Percentiles rank a stretch among this genome's conserved stretches.
These are phyloP conservation scores for Caenorhabditis sulstoni DNA, from an alignment of 2,888 invertebrate genomes.

Conservation along the genomic window DNA sequence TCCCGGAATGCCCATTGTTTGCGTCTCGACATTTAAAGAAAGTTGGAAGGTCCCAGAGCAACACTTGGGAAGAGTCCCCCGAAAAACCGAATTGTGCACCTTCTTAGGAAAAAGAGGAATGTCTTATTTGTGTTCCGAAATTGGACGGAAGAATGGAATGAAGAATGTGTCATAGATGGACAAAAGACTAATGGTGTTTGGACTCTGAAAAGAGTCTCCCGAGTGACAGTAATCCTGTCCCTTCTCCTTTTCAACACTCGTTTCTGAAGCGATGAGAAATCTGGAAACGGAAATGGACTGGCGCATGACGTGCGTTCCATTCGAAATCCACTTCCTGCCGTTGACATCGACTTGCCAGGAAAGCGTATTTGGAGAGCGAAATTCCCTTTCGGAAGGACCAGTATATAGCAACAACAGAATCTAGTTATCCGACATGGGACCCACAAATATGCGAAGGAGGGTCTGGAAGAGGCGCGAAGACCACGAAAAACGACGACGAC, in stretches of 20 bases:
- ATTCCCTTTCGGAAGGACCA: slow-evolving; percentile 17
- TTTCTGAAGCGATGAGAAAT: slow-evolving; percentile 18
- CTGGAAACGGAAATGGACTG: not conserved
- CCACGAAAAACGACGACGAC: not conserved
- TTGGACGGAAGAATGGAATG: slow-evolving; percentile 1
- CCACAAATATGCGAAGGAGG: slow-evolving; percentile 24
- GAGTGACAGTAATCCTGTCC: no score
- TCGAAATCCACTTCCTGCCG: slow-evolving; percentile 36
- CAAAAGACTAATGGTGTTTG: slow-evolving; percentile 6
- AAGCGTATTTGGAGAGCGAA: slow-evolving; percentile 48
- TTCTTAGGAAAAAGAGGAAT: slow-evolving; percentile 26
- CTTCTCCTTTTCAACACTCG: no score
- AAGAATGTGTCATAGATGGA: slow-evolving; percentile 31
- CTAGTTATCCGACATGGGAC: slow-evolving; percentile 43
- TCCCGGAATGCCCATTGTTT: slow-evolving; percentile 19
- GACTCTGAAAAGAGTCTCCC: not conserved
- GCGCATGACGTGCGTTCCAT: slow-evolving; percentile 19
- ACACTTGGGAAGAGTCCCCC: not conserved
- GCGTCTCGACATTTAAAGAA: slow-evolving; percentile 14
- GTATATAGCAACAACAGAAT: slow-evolving; percentile 53
- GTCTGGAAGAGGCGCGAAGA: slow-evolving; percentile 19
- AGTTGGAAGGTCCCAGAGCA: slow-evolving; percentile 7
- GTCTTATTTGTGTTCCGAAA: slow-evolving; percentile 32
- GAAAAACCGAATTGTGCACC: slow-evolving; percentile 24
- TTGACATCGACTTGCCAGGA: slow-evolving; percentile 23